Evolutionary conservation across 2,113 vertebrate species (phyloP).

Genomic region (Psammodynastes pulverulentus): DNA sequence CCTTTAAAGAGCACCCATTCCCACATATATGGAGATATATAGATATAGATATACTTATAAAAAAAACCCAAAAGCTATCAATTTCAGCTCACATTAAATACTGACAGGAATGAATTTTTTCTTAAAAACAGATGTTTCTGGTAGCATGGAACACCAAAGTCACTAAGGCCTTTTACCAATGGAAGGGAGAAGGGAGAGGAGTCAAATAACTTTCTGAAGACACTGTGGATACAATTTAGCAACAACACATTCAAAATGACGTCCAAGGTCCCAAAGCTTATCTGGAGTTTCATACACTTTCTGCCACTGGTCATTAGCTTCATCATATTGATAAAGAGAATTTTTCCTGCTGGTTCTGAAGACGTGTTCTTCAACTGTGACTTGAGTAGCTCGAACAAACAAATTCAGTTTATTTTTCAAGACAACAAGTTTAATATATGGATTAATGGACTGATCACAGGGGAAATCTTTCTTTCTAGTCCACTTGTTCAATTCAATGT

Average conservation of each 20-base stretch:
- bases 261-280: slow-evolving; percentile 97
- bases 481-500: slow-evolving; percentile 92
- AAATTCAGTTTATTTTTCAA: slow-evolving; percentile 90
- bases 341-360: slow-evolving; percentile 99
- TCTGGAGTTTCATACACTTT: slow-evolving; percentile 97
- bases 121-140: slow-evolving; percentile 59
- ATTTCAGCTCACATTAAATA: slow-evolving; percentile 71
- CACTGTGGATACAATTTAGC: slow-evolving; percentile 99
- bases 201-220: slow-evolving; percentile 98
- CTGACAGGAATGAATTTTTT: slow-evolving; percentile 61
- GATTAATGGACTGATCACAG: slow-evolving; percentile 93
- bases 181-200: background rate
- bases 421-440: slow-evolving; percentile 92
- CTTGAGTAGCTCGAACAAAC: slow-evolving; percentile 96
- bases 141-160: slow-evolving; percentile 28
- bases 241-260: slow-evolving; percentile 99
- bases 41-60: background rate
- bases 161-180: slow-evolving; percentile 32
- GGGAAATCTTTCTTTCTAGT: slow-evolving; percentile 90
- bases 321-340: slow-evolving; percentile 94
- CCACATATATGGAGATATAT: slow-evolving; percentile 29
- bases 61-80: slow-evolving; percentile 63
- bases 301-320: slow-evolving; percentile 87
- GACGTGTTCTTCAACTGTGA: slow-evolving; percentile 95
- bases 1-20: slow-evolving; percentile 85